Evolutionary conservation across 2,113 vertebrate genomes (phyloP).

Genomic region (Empidonax alnorum): DNA sequence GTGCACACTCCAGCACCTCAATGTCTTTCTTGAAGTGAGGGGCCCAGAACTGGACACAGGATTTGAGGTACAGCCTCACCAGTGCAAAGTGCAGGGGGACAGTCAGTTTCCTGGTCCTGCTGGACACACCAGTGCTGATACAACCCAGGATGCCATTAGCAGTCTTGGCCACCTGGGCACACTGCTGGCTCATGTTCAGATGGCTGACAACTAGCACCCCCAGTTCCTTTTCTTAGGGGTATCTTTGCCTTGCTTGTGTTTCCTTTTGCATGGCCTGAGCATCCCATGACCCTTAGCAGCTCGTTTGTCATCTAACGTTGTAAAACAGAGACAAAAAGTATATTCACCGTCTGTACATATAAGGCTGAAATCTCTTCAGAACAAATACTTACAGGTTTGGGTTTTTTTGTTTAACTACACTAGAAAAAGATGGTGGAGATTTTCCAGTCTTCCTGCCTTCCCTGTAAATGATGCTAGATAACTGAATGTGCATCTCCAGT

Average conservation of each 20-base stretch:
- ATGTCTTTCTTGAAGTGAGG: background rate
- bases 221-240: background rate
- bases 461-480: background rate
- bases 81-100: too few species aligned
- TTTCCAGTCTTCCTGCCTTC: background rate
- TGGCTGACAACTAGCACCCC: rapidly evolving
- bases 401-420: background rate
- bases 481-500: background rate
- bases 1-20: rapidly evolving
- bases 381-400: background rate
- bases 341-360: background rate
- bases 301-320: background rate
- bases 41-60: background rate
- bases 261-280: background rate
- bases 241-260: background rate
- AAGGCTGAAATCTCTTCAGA: background rate
- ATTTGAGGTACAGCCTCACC: rapidly evolving
- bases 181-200: background rate
- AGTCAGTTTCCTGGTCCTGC: background rate
- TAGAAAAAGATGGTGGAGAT: background rate
- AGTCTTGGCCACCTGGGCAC: background rate
- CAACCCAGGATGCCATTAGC: background rate
- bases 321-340: background rate
- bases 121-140: background rate
- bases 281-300: background rate